Base-by-base conservation (phyloP, 2,888 invertebrate genomes). In the Caradrina clavipalpis region DNA sequence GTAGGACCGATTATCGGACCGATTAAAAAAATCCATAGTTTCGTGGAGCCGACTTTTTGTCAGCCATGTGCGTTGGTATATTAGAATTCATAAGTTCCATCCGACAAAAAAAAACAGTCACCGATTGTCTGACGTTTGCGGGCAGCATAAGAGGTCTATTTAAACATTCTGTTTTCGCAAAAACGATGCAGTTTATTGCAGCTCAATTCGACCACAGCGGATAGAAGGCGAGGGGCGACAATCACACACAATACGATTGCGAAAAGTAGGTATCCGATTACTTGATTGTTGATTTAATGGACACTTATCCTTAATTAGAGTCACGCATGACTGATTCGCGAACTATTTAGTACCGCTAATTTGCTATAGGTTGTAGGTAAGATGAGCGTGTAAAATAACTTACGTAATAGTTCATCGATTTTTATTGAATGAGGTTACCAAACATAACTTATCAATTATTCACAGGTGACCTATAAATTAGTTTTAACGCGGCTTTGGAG, bases 111-210 rank as follows among this genome's bases (percentile, higher is more conserved):
- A 26, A 26, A 26, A 3, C 26, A 4, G 26, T 26, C 26, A 26
- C 26, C 26, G 26, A 26, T 26, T 26, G 26, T 26, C 26, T 26
- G 4, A 26, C 26, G 26, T 26, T 4, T 2, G 4, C 26, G 26
- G 26, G 26, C 26, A 26, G 26, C 26, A 4, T 26, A 31, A 80
- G 70, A 77, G 58, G 39, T 13, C 13, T 2, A 17, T 17, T 17
- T 78, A 60, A 57, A 54, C 60, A 56, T 72, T 60, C 31, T 45
- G 31, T 57, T 73, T 75, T 77, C 58, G 64, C 66, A 75, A 66
- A 59, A 63, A 6, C 53, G 35, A 64, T 26, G 61, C 26, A 58
- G 54, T 63, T 21, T 35, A 6, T 69, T 63, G 39, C 47, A 26
- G 0, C 7, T 2, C 50, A 31, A 19, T 35, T 51, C 10, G 39